Evolutionary conservation across 2,797 vertebrate species (phyloP).

Genomic region (Anguilla pacifica): DNA sequence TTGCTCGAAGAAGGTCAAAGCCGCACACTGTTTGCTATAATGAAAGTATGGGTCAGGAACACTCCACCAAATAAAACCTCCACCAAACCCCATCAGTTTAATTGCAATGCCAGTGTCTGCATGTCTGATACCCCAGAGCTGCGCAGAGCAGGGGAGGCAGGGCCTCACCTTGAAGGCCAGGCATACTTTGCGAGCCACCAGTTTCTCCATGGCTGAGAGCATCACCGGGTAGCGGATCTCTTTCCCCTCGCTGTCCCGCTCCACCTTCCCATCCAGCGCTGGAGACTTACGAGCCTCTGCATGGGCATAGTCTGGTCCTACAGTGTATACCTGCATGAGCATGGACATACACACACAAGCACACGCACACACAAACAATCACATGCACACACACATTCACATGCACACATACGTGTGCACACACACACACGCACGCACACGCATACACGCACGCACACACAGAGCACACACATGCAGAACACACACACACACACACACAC

Average conservation of each 20-base stretch:
- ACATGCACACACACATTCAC: neutral
- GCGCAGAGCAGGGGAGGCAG: neutral
- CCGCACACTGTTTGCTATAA: constrained; percentile 95
- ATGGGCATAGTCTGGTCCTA: constrained; percentile 94
- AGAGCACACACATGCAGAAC: neutral
- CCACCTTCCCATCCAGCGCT: constrained; percentile 93
- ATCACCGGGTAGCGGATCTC: constrained; percentile 97
- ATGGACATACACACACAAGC: neutral
- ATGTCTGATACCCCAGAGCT: neutral
- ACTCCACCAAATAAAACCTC: neutral
- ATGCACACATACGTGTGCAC: neutral
- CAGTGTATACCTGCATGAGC: constrained; percentile 84
- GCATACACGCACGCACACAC: neutral
- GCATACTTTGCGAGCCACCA: constrained; percentile 95
- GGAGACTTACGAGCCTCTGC: constrained; percentile 96
- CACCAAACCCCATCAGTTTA: neutral
- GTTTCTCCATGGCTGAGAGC: constrained; percentile 95
- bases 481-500: neutral
- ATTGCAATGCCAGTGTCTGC: neutral
- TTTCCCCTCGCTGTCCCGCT: constrained; percentile 94
- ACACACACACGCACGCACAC: neutral
- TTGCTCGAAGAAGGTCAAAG: constrained; percentile 92
- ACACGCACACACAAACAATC: neutral
- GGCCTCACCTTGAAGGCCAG: constrained; percentile 87
- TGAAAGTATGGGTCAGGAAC: neutral